A percentile compares a stretch with the other conserved stretches of the same genome.
phyloP scores from a whole-genome alignment of 2,113 vertebrate genomes.

The Haemorhous mexicanus region DNA sequence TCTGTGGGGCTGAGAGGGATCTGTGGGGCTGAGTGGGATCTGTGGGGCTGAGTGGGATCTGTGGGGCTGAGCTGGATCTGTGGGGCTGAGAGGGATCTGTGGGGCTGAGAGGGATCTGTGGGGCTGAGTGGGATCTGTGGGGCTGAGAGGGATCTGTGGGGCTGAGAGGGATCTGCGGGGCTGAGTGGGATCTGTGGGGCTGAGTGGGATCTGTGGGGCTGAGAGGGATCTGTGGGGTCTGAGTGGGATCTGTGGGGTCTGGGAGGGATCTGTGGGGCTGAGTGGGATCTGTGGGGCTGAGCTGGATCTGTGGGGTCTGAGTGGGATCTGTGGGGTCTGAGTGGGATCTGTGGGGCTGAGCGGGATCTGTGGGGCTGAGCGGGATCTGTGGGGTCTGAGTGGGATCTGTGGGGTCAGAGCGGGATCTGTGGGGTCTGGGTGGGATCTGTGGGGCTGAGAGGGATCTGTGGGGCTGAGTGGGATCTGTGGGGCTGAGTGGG shows the following conservation, averaged over 20 bases:
- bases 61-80: no score
- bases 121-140: background rate
- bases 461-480: no score
- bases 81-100: background rate
- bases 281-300: background rate
- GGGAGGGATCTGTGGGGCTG: background rate
- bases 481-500: no score
- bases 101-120: background rate
- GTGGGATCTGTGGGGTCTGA: fast-evolving
- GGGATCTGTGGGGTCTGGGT: no score
- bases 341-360: fast-evolving
- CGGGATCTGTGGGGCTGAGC: background rate
- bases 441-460: no score
- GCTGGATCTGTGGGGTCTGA: background rate
- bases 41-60: no score
- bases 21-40: no score
- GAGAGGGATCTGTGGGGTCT: background rate
- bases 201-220: background rate
- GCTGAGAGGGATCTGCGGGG: background rate
- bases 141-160: background rate
- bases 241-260: background rate
- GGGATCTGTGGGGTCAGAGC: no score
- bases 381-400: background rate
- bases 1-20: no score
- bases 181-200: background rate